phyloP scores from a whole-genome alignment of 2,113 vertebrate species.

The Eulemur rufifrons region DNA sequence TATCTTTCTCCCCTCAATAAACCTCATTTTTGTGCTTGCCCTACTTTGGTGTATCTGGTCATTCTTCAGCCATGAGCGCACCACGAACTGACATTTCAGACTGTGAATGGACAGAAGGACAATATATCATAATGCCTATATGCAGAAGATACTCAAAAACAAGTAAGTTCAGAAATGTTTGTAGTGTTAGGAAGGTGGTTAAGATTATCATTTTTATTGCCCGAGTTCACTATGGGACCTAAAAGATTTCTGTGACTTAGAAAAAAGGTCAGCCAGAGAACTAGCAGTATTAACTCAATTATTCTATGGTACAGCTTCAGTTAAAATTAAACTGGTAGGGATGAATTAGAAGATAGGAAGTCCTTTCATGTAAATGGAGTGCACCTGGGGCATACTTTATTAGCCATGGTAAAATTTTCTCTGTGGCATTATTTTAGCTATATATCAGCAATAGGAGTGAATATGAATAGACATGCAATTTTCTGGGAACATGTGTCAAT shows the following conservation, averaged over 20 bases:
- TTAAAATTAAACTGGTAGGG: neutral
- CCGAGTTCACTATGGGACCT: neutral
- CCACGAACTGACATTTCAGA: too few relatives aligned
- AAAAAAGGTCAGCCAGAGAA: neutral
- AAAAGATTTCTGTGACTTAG: constrained; percentile 7
- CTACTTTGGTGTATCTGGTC: too few relatives aligned
- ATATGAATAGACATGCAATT: neutral
- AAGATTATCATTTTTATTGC: neutral
- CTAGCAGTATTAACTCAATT: neutral
- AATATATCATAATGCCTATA: neutral
- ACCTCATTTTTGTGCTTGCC: too few relatives aligned
- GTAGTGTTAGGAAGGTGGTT: neutral
- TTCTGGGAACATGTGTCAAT: constrained; percentile 7
- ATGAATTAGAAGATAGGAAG: neutral
- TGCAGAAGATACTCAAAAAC: neutral
- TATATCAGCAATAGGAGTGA: neutral
- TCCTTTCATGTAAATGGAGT: neutral
- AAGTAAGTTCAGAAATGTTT: neutral
- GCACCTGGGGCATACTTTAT: neutral
- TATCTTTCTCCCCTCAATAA: too few relatives aligned
- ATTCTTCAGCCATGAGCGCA: too few relatives aligned
- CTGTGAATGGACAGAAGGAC: neutral
- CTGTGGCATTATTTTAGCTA: neutral
- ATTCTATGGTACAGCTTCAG: neutral
- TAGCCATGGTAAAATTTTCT: neutral